A percentile compares a stretch with the other conserved stretches of the same genome.
Conservation (phyloP, 2,797 vertebrate species). For the Amazona finschi region DNA sequence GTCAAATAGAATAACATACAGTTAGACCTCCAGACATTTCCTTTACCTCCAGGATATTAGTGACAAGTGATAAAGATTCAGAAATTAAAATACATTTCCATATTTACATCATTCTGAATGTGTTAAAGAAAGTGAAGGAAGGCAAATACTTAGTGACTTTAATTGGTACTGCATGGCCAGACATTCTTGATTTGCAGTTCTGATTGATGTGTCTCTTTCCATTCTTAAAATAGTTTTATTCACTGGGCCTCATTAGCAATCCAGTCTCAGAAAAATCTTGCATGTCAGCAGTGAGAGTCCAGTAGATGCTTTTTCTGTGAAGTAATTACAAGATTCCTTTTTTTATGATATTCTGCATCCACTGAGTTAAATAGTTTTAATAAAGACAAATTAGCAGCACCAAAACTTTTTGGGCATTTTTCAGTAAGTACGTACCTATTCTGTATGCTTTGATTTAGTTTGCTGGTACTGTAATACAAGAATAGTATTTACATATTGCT, state of each 20-base stretch:
- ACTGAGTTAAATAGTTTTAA: neutral
- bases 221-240: conserved; percentile 38
- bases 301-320: neutral
- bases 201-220: conserved; percentile 29
- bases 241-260: neutral
- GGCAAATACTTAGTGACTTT: conserved; percentile 33
- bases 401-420: neutral
- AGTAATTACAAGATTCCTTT: neutral
- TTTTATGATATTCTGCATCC: neutral
- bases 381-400: neutral
- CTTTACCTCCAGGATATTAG: conserved; percentile 19
- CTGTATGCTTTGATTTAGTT: neutral
- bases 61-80: conserved; percentile 7
- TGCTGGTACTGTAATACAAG: neutral
- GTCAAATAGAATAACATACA: neutral
- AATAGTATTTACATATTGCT: neutral
- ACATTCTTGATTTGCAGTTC: conserved; percentile 3
- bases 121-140: conserved; percentile 12
- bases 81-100: conserved; percentile 1
- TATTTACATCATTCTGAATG: conserved; percentile 20
- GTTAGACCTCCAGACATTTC: neutral
- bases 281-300: neutral
- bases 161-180: neutral
- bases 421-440: neutral
- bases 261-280: neutral